A percentile compares a stretch with the other conserved stretches of the same genome.
phyloP scores from a whole-genome alignment of 2,888 invertebrate species.

The Trichogramma dendrolimi region DNA sequence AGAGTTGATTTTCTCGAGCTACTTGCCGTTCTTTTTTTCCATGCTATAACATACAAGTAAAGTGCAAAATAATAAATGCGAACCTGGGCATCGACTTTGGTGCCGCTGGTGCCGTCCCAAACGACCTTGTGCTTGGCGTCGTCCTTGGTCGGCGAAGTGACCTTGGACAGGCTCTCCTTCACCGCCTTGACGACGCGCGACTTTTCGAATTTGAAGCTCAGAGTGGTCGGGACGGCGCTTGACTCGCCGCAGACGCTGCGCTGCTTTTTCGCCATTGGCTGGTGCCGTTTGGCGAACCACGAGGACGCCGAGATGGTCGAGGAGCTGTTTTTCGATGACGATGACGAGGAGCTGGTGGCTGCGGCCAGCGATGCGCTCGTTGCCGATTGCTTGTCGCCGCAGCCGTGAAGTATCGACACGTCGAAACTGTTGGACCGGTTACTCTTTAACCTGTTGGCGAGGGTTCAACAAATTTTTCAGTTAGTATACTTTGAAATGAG shows the following conservation, averaged over 20 bases:
- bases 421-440: constrained; percentile 83
- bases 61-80: background rate
- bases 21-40: no score
- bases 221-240: constrained; percentile 4
- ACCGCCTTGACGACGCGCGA: constrained; percentile 55
- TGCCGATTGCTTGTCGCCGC: constrained; percentile 34
- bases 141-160: constrained; percentile 35
- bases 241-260: constrained; percentile 19
- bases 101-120: constrained; percentile 73
- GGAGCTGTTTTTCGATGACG: constrained; percentile 25
- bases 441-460: constrained; percentile 58
- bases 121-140: constrained; percentile 58
- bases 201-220: constrained; percentile 63
- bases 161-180: constrained; percentile 49
- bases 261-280: constrained; percentile 64
- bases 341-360: constrained; percentile 16
- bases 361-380: constrained; percentile 3
- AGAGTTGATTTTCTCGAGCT: no score
- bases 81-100: constrained; percentile 71
- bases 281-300: constrained; percentile 76
- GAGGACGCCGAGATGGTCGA: constrained; percentile 56
- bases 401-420: constrained; percentile 65
- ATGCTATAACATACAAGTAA: no score
- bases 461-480: no score
- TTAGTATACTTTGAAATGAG: no score